Percentiles rank a stretch among this genome's conserved stretches.
Evolutionary conservation across 2,888 invertebrate genomes (phyloP).

Genomic region (Chironomus tentans): DNA sequence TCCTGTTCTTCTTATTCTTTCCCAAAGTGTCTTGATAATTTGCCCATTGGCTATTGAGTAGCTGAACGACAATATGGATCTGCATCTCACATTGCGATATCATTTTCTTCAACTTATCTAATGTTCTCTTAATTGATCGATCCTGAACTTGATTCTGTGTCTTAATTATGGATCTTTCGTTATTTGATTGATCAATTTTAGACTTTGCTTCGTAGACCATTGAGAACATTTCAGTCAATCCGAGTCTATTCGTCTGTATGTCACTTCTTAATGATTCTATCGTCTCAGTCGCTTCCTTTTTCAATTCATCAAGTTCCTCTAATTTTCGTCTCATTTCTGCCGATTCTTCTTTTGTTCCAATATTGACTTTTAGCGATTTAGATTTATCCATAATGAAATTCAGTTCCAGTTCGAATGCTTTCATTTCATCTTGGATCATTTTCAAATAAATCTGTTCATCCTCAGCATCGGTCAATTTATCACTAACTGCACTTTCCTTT

Average conservation of each 20-base stretch:
- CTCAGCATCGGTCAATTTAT: background rate
- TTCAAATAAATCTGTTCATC: constrained; percentile 44
- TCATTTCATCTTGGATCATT: constrained; percentile 55
- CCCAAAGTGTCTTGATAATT: constrained; percentile 49
- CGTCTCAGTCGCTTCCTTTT: constrained; percentile 52
- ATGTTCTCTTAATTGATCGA: constrained; percentile 44
- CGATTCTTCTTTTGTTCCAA: constrained; percentile 51
- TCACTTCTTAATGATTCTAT: constrained; percentile 52
- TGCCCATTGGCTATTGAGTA: constrained; percentile 70
- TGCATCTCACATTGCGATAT: constrained; percentile 67
- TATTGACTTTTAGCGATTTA: constrained; percentile 44
- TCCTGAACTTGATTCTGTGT: constrained; percentile 29
- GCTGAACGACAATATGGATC: constrained; percentile 58
- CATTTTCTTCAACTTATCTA: constrained; percentile 59
- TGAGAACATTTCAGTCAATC: constrained; percentile 43
- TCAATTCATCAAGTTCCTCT: constrained; percentile 49
- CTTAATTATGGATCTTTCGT: constrained; percentile 35
- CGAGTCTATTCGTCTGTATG: constrained; percentile 45
- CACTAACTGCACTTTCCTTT: background rate
- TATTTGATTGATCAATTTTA: constrained; percentile 37
- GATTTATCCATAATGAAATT: constrained; percentile 51
- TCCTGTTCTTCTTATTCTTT: constrained; percentile 37
- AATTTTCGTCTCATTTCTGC: constrained; percentile 45
- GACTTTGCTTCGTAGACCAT: constrained; percentile 40
- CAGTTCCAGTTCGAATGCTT: constrained; percentile 56